Conservation (phyloP, 2,113 vertebrate genomes). For the Pyxicephalus adspersus region DNA sequence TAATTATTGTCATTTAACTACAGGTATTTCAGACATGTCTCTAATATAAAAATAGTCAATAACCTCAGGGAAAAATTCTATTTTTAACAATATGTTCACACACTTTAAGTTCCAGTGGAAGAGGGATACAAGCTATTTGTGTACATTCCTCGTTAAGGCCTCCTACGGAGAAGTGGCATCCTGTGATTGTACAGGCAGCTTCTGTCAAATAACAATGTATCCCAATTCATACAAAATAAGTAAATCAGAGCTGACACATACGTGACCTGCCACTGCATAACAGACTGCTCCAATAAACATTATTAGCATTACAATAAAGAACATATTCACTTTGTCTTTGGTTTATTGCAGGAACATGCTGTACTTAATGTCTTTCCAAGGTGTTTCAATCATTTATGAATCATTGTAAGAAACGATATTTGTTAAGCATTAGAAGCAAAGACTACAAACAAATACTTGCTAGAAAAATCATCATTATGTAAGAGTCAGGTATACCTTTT, state of each 20-base stretch:
- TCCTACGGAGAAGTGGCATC: not conserved
- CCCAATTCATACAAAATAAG: not conserved
- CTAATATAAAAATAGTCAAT: too few relatives aligned
- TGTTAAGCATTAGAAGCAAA: too few relatives aligned
- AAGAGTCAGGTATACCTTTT: too few relatives aligned
- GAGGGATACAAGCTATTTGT: not conserved
- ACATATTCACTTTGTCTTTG: not conserved
- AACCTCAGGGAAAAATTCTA: too few relatives aligned
- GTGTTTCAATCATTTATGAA: too few relatives aligned
- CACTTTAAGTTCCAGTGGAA: too few relatives aligned
- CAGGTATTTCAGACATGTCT: too few relatives aligned
- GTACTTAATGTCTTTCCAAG: not conserved
- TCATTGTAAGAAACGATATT: too few relatives aligned
- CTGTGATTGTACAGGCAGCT: not conserved
- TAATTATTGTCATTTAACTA: too few relatives aligned
- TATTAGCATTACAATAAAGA: not conserved
- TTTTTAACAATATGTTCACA: too few relatives aligned
- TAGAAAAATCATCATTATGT: too few relatives aligned
- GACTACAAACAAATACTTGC: too few relatives aligned
- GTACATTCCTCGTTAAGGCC: not conserved
- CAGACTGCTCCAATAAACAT: not conserved
- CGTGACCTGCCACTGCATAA: not conserved
- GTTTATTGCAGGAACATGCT: slow-evolving; percentile 1
- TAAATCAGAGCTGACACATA: slow-evolving; percentile 1
- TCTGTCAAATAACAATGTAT: not conserved